Evolutionary conservation across 2,888 invertebrate genomes (phyloP), one percentile per base, ranked within the genome.

Genomic region (Perithous albicinctus): DNA sequence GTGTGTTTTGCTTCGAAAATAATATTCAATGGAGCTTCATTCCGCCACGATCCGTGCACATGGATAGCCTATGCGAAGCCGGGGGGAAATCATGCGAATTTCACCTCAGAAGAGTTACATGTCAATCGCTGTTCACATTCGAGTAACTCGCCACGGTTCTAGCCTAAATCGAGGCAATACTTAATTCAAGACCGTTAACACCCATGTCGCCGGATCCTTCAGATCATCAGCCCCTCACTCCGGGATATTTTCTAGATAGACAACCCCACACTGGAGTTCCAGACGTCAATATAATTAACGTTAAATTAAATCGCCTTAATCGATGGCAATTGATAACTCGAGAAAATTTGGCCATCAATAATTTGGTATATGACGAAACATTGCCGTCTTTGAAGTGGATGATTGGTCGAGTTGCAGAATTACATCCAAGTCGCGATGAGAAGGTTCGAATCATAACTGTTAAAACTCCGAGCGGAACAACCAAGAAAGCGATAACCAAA

Each of bases 61-160:
- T 87, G 72, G 43, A n/a, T n/a, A 5, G 89, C 1, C 64, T 88
- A 3, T 88, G 87, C 87, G 88, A 90, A 66, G 83, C 87, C 4
- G 86, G 82, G 0, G 85, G 88, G 4, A 88, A 87, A 70, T 83
- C 85, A 0, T 84, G 86, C 0, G 91, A 91, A 79, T 66, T 72
- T 41, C 88, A 90, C 72, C 59, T 90, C 5, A 78, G 81, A n/a
- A 73, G 86, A n/a, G 73, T 86, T 2, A 74, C 86, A 2, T 86
- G 88, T 0, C 78, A 84, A 10, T 6, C 67, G 1, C 61, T 59
- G 8, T 59, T 89, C 5, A 89, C 86, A 0, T 87, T 80, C 56
- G 87, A 90, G 43, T 86, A 90, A 46, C 82, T 86, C 3, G 64
- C 56, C 15, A 88, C 85, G 0, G 6, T 84, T 6, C 15, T 85